A percentile compares a stretch with the other conserved stretches of the same genome.
Conservation (phyloP, 2,888 invertebrate genomes). For the Aleiodes alternator region DNA sequence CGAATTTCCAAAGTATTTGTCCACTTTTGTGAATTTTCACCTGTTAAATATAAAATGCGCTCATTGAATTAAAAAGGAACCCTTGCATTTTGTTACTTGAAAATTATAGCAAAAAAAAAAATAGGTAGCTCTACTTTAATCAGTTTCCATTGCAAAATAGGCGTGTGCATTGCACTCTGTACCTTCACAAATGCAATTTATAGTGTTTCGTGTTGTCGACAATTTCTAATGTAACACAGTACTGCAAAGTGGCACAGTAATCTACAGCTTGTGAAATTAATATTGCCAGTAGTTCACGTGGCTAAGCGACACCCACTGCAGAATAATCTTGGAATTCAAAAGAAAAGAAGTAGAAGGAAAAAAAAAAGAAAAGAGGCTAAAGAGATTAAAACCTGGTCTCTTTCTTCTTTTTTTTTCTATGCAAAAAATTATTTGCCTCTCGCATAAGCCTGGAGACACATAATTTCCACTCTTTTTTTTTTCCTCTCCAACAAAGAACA, state of each 20-base stretch:
- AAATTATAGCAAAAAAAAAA: too few relatives aligned
- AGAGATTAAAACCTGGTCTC: constrained; percentile 4
- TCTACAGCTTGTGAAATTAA: constrained; percentile 51
- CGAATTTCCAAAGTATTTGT: too few relatives aligned
- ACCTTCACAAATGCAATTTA: constrained; percentile 47
- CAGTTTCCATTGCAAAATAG: constrained; percentile 27
- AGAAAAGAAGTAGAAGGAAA: background rate
- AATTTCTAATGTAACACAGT: constrained; percentile 47
- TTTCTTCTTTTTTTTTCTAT: background rate
- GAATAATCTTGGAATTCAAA: constrained; percentile 1
- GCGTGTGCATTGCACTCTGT: constrained; percentile 37
- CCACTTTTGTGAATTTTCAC: too few relatives aligned
- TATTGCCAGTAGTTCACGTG: constrained; percentile 22
- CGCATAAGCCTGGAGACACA: constrained; percentile 5
- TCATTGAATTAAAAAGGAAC: too few relatives aligned
- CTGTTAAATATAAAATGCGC: too few relatives aligned
- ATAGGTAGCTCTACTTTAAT: constrained; percentile 3
- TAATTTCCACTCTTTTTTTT: background rate
- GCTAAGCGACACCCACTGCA: constrained; percentile 17
- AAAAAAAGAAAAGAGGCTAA: background rate
- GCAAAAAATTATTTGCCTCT: constrained; percentile 6
- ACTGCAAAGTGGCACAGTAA: constrained; percentile 24
- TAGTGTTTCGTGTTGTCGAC: constrained; percentile 54
- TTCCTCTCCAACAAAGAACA: background rate
- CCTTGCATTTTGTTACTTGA: too few relatives aligned